These are phyloP conservation scores for Osmerus mordax DNA, from an alignment of 2,113 vertebrate genomes.

Conservation along the genomic window DNA sequence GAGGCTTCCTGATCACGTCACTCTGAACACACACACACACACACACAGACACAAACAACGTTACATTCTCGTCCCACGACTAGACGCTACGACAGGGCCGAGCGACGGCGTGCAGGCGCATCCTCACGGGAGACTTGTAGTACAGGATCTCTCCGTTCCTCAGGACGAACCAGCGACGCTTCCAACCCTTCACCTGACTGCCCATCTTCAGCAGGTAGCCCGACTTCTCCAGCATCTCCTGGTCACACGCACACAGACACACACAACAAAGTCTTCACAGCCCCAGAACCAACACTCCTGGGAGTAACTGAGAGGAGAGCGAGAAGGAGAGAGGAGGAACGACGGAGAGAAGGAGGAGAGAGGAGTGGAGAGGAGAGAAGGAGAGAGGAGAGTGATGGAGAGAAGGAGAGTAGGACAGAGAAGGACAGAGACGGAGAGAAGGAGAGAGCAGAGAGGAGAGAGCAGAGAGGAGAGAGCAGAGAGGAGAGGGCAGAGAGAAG, in stretches of 20 bases:
- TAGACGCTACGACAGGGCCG: not conserved
- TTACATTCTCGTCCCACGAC: not conserved
- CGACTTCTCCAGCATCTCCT: conserved; percentile 85
- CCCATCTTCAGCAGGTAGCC: conserved; percentile 90
- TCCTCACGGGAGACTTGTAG: conserved; percentile 87
- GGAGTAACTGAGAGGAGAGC: too few species aligned
- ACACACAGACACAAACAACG: not conserved
- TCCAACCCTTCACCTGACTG: conserved; percentile 84
- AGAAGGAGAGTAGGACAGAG: too few species aligned
- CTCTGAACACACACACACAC: conserved; percentile 65
- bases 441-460: too few species aligned
- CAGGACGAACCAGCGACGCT: conserved; percentile 87
- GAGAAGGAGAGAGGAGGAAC: too few species aligned
- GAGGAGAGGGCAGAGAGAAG: too few species aligned
- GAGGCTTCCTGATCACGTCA: conserved; percentile 85
- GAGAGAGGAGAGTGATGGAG: too few species aligned
- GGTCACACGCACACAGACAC: conserved; percentile 15
- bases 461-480: too few species aligned
- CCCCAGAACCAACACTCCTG: not conserved
- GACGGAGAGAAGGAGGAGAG: too few species aligned
- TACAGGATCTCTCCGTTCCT: conserved; percentile 85
- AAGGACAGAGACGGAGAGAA: too few species aligned
- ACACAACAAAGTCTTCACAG: not conserved
- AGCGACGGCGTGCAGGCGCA: not conserved
- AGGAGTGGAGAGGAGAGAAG: too few species aligned